phyloP scores from a whole-genome alignment of 1,140 invertebrate species.

The Zeugodacus cucurbitae region DNA sequence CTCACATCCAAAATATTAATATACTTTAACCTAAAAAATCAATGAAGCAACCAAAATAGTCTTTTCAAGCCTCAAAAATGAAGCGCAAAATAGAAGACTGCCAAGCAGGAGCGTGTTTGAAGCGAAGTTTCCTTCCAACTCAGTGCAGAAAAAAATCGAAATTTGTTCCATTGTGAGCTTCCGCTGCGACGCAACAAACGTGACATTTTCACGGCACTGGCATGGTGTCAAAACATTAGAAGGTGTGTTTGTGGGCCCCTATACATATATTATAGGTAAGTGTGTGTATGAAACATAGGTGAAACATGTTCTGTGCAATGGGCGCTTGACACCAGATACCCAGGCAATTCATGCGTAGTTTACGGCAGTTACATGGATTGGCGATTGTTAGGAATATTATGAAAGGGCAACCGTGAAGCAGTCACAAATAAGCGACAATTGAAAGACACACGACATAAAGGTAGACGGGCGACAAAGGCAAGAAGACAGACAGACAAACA shows the following conservation, averaged over 20 bases:
- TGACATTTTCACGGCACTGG: neutral
- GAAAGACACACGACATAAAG: neutral
- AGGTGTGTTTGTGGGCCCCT: neutral
- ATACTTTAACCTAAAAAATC: no score
- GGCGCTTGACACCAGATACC: constrained; percentile 23
- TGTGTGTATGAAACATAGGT: neutral
- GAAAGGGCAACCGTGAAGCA: constrained; percentile 17
- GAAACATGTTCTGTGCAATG: neutral
- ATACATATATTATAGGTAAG: neutral
- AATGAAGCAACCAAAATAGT: no score
- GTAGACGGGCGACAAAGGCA: neutral
- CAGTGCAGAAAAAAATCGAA: neutral
- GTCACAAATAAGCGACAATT: neutral
- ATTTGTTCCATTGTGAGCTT: neutral
- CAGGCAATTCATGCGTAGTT: constrained; percentile 31
- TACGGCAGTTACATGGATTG: constrained; percentile 28
- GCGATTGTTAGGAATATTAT: constrained; percentile 29
- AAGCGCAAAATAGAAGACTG: neutral
- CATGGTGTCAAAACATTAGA: neutral
- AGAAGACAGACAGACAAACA: neutral
- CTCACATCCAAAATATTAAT: no score
- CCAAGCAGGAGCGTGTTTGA: neutral
- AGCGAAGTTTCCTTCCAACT: neutral
- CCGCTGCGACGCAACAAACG: constrained; percentile 14
- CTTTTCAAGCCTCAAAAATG: no score